Conservation (phyloP, 23 tunicate species). For the Trididemnum nubilum region DNA sequence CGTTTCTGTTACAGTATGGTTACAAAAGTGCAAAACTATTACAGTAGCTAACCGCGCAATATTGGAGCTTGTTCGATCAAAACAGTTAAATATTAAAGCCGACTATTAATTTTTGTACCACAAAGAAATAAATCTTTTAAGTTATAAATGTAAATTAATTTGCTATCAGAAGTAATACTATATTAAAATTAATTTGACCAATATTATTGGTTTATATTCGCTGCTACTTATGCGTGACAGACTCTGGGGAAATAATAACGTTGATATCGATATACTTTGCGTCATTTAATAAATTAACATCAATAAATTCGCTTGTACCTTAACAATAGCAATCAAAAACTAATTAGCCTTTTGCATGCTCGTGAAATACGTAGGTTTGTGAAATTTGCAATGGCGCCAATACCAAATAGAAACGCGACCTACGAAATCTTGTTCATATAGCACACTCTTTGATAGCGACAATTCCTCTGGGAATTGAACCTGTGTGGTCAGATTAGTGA, state of each 20-base stretch:
- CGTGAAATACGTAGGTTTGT: neutral
- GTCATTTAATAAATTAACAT: neutral
- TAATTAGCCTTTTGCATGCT: neutral
- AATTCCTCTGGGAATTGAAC: constrained; percentile 30
- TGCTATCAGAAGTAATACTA: too few species aligned
- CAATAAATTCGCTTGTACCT: neutral
- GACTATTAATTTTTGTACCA: too few species aligned
- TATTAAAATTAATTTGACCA: too few species aligned
- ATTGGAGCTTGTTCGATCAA: too few species aligned
- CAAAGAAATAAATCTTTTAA: too few species aligned
- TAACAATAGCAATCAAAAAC: neutral
- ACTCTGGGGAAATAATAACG: neutral
- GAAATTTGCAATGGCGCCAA: neutral
- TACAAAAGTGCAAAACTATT: too few species aligned
- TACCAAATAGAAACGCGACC: neutral
- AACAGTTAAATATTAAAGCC: too few species aligned
- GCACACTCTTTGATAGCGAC: neutral
- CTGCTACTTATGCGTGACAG: too few species aligned
- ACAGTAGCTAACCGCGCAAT: too few species aligned
- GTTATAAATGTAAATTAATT: too few species aligned
- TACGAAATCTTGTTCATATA: neutral
- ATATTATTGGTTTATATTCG: too few species aligned
- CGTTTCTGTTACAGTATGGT: too few species aligned
- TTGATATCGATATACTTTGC: neutral
- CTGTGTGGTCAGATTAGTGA: constrained; percentile 5